Percentiles rank a stretch among this genome's conserved stretches.
Evolutionary conservation across 2,113 vertebrate species (phyloP).

Genomic region (Regulus satrapa): DNA sequence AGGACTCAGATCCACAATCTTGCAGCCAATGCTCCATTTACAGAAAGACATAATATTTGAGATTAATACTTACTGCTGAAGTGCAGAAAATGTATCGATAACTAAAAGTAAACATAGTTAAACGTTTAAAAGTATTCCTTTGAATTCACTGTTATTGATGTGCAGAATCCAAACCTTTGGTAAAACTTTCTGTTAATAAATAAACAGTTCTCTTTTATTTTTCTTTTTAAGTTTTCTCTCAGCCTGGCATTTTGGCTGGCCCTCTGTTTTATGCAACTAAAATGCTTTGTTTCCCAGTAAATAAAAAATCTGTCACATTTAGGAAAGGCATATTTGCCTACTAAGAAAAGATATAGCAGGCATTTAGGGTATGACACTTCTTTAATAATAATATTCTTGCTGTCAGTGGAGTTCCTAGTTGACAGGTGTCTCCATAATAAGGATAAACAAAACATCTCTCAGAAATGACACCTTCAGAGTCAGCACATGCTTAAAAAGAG

Average conservation of each 20-base stretch:
- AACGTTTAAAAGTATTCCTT: neutral
- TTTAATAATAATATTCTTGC: neutral
- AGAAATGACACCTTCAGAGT: neutral
- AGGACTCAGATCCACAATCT: rapidly evolving
- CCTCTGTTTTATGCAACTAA: neutral
- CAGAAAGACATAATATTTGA: neutral
- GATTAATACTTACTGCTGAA: neutral
- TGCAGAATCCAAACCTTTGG: neutral
- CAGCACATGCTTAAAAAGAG: neutral
- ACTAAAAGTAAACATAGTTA: neutral
- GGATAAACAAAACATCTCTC: neutral
- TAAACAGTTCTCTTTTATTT: neutral
- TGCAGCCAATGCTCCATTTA: neutral
- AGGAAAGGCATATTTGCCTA: neutral
- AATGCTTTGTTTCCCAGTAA: neutral
- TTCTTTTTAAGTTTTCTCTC: neutral
- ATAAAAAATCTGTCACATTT: neutral
- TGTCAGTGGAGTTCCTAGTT: neutral
- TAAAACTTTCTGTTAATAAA: neutral
- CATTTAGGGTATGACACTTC: neutral
- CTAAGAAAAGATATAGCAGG: neutral
- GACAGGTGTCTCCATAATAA: neutral
- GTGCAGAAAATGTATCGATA: neutral
- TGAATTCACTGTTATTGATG: neutral
- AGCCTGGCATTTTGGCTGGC: neutral